Evolutionary conservation across 2,113 vertebrate genomes (phyloP).

Genomic region (Montifringilla adamsi): DNA sequence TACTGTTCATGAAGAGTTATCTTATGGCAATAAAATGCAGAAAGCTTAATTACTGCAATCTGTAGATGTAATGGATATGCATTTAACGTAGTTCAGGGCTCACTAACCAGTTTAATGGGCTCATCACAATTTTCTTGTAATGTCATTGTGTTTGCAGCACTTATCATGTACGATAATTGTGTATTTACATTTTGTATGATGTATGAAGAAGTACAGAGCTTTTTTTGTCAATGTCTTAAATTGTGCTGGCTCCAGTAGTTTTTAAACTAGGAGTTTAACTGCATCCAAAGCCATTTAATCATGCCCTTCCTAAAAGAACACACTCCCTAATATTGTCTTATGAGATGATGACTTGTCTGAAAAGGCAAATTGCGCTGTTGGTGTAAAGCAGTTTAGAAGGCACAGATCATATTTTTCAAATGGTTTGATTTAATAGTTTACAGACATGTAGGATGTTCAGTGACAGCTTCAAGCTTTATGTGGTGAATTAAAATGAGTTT

Average conservation of each 20-base stretch:
- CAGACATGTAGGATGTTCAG: not conserved
- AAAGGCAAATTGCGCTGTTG: not conserved
- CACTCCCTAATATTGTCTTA: not conserved
- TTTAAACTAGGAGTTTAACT: conserved; percentile 14
- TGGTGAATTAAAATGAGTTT: not conserved
- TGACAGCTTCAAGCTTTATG: conserved; percentile 5
- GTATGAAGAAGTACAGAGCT: not conserved
- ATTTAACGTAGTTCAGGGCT: conserved; percentile 55
- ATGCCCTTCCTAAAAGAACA: not conserved
- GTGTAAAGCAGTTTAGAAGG: not conserved
- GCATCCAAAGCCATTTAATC: conserved; percentile 10
- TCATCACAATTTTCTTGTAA: conserved; percentile 24
- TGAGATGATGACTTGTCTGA: not conserved
- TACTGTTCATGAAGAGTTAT: not conserved
- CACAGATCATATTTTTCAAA: not conserved
- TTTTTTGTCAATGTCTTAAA: not conserved
- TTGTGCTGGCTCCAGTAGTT: not conserved
- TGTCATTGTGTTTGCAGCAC: not conserved
- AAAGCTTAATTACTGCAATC: not conserved
- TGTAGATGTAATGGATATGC: not conserved
- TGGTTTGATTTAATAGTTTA: not conserved
- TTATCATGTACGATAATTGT: not conserved
- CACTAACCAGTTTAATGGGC: conserved; percentile 54
- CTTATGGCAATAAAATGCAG: not conserved
- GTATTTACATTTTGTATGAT: conserved; percentile 18